Evolutionary conservation across 2,888 invertebrate species (phyloP), one percentile per base, ranked within the genome.

Genomic region (Dicyrtomina minuta): DNA sequence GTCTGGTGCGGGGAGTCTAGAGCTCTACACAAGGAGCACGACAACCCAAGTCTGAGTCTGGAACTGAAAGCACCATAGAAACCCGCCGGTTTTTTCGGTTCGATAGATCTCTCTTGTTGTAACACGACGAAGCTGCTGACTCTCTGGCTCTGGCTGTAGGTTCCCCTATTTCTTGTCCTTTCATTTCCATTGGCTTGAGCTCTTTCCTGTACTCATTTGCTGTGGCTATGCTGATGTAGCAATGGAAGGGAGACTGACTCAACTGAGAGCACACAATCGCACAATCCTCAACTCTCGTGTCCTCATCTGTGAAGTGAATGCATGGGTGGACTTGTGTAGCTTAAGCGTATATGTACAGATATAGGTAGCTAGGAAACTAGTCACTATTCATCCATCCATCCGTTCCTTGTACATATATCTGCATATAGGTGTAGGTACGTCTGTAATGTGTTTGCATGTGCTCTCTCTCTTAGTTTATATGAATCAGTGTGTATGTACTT

Each of bases 31-130:
- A n/a, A n/a, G n/a, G n/a, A n/a, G n/a, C n/a, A n/a, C n/a, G n/a
- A n/a, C n/a, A n/a, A n/a, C n/a, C n/a, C n/a, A n/a, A n/a, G n/a
- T n/a, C n/a, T n/a, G n/a, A 62, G 62, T 51, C 62, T 62, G 62
- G 49, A 62, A 62, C 62, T 62, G 62, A 62, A 62, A 62, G 62
- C 49, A 62, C 62, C 62, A 62, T 62, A 62, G 62, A 49, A 62
- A 62, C 62, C 49, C 62, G 60, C 60, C 60, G 33, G 62, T 49
- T 62, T 62, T 46, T 62, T 62, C 62, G 49, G 62, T 62, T 62
- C 49, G 62, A 62, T 62, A 62, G 33, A 62, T 62, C 44, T 44
- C 10, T 8, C 33, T 3, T 33, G 4, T 33, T 33, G 33, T 33
- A 33, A 33, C 33, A 3, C 3, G 33, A 33, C 33, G 4, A 33